Percentiles rank a stretch among this genome's conserved stretches.
These are phyloP conservation scores for Tetragnatha versicolor DNA, from an alignment of 1,140 invertebrate species.

Conservation along the genomic window DNA sequence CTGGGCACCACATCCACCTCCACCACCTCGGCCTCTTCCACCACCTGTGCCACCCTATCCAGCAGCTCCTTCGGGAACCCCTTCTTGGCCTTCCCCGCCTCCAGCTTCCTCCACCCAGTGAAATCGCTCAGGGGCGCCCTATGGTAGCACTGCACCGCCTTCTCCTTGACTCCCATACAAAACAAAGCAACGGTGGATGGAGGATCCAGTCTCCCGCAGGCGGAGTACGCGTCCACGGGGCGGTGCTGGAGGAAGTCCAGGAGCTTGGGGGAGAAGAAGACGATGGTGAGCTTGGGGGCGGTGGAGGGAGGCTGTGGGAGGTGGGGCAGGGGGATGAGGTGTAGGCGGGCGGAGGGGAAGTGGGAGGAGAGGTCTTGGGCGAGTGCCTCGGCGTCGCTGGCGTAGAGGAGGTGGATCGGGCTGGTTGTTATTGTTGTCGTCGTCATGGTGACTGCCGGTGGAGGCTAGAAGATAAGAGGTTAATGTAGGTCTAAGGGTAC, in stretches of 20 bases:
- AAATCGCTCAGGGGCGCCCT: slow-evolving; percentile 8
- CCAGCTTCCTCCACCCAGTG: slow-evolving; percentile 7
- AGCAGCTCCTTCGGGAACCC: slow-evolving; percentile 11
- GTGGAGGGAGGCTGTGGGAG: not conserved
- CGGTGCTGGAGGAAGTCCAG: slow-evolving; percentile 8
- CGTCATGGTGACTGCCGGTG: too few species aligned
- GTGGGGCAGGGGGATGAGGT: not conserved
- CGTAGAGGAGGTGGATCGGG: too few species aligned
- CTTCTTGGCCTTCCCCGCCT: not conserved
- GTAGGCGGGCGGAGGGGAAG: not conserved
- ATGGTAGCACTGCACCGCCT: slow-evolving; percentile 9
- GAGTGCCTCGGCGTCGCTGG: slow-evolving; percentile 1
- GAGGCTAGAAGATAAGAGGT: too few species aligned
- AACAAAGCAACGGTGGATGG: not conserved
- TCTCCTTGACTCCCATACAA: not conserved
- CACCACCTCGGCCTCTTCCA: not conserved
- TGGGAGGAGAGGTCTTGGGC: not conserved
- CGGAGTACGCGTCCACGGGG: not conserved
- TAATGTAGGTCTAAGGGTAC: too few species aligned
- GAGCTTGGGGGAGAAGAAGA: slow-evolving; percentile 25
- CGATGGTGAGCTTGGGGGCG: slow-evolving; percentile 1
- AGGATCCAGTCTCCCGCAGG: not conserved
- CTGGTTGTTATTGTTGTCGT: too few species aligned
- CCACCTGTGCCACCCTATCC: not conserved
- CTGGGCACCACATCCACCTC: not conserved